Evolutionary conservation across 1,140 invertebrate genomes (phyloP), one percentile per base, ranked within the genome.

Genomic region (Drosophila azteca): DNA sequence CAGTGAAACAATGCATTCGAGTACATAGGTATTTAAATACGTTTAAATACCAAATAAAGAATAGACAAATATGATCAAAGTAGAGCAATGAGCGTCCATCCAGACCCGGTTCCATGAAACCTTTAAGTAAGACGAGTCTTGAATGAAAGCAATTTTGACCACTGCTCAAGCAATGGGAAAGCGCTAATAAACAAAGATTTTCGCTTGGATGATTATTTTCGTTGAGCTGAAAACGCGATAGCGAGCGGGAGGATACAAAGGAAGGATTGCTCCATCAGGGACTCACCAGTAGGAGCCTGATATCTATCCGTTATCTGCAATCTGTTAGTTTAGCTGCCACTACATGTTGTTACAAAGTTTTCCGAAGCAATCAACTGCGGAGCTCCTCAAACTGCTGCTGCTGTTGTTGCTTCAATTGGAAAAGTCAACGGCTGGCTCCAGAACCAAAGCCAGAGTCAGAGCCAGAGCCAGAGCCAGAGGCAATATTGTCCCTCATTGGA

Each of bases 341-440:
- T 60, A 60, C 60, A 77, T 73, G 78, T 82, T 77, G 79, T 78
- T 78, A 58, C 74, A 82, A 82, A 82, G 79, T 82, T 82, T 82
- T 71, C 26, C 69, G 52, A 62, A 79, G 70, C 75, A 83, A 82
- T 83, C 80, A 83, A 51, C 75, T 57, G 51, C 15, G 49, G 15
- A 31, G 48, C 43, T 26, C 53, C 44, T 66, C 59, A n/a, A 55
- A 58, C 78, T 62, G 48, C 66, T 55, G 48, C 66, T 55, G 26
- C 26, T 54, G 66, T 68, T 69, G 66, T 68, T 65, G 75, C 62
- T 74, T 79, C 79, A 82, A 79, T 82, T 83, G 69, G 79, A 83
- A 81, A 82, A 82, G 79, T 83, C 79, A 81, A 73, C 74, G 78
- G 67, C 79, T 77, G 76, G 51, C 54, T 81, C 66, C 78, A 65